Evolutionary conservation across 2,113 vertebrate species (phyloP).

Genomic region (Jacana jacana): DNA sequence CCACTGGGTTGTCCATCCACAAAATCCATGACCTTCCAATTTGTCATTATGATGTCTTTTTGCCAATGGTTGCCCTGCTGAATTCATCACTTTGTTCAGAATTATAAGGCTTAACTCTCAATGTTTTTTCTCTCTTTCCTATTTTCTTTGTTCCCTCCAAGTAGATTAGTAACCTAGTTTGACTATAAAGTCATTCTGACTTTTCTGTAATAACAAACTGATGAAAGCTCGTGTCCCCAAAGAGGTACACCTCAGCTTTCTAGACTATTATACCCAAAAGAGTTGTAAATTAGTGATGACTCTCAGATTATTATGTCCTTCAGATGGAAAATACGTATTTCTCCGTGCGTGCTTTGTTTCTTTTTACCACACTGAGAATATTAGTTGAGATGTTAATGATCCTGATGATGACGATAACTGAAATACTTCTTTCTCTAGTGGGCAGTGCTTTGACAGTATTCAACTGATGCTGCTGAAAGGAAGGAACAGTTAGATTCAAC

Average conservation of each 20-base stretch:
- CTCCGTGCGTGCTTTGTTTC: background rate
- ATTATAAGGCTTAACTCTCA: background rate
- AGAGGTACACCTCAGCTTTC: background rate
- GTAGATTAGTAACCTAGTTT: background rate
- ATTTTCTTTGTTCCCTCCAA: background rate
- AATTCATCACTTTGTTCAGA: background rate
- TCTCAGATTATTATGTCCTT: background rate
- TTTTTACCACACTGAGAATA: background rate
- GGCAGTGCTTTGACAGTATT: background rate
- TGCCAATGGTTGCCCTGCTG: background rate
- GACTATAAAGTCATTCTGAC: background rate
- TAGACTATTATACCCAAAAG: background rate
- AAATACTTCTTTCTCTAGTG: background rate
- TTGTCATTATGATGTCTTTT: background rate
- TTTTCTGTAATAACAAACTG: background rate
- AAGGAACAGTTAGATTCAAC: background rate
- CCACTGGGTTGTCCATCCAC: no score
- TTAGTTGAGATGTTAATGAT: background rate
- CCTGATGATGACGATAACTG: rapidly evolving
- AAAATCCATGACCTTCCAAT: no score
- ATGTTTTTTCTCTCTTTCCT: background rate
- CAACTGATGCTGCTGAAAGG: background rate
- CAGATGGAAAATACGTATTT: background rate
- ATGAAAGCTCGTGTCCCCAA: background rate
- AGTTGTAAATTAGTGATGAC: background rate